phyloP scores from a whole-genome alignment of 2,797 vertebrate species.

The Myiotriccus ornatus region DNA sequence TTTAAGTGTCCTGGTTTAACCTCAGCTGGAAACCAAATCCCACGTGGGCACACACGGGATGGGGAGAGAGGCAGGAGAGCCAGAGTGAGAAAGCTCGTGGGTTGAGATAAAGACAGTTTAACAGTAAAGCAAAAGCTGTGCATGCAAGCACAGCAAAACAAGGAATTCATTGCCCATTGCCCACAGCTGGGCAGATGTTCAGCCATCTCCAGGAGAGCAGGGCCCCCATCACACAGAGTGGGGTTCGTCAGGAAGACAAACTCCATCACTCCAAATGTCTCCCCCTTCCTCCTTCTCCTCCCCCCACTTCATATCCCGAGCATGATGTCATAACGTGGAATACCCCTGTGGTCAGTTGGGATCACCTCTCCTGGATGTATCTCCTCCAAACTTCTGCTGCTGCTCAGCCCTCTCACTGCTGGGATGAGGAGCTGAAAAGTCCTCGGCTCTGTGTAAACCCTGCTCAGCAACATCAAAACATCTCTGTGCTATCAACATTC shows the following conservation, averaged over 20 bases:
- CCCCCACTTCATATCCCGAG: background rate
- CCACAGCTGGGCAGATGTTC: background rate
- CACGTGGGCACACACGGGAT: background rate
- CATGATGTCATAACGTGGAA: background rate
- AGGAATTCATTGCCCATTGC: background rate
- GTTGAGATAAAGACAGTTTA: background rate
- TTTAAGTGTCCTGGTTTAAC: background rate
- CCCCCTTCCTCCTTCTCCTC: background rate
- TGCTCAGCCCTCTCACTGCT: accelerated
- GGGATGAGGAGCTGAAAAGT: background rate
- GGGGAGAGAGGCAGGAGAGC: background rate
- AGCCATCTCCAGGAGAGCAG: background rate
- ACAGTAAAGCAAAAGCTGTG: background rate
- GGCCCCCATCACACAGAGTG: accelerated
- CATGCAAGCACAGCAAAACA: background rate
- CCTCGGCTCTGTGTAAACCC: background rate
- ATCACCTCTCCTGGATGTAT: background rate
- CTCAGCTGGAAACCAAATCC: background rate
- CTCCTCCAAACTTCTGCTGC: no score
- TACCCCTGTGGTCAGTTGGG: background rate
- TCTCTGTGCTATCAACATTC: background rate
- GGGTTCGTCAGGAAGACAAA: accelerated
- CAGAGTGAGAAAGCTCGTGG: background rate
- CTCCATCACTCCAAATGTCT: background rate
- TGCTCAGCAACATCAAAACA: background rate